phyloP scores from a whole-genome alignment of 2,113 vertebrate genomes.

The Salvelinus namaycush region DNA sequence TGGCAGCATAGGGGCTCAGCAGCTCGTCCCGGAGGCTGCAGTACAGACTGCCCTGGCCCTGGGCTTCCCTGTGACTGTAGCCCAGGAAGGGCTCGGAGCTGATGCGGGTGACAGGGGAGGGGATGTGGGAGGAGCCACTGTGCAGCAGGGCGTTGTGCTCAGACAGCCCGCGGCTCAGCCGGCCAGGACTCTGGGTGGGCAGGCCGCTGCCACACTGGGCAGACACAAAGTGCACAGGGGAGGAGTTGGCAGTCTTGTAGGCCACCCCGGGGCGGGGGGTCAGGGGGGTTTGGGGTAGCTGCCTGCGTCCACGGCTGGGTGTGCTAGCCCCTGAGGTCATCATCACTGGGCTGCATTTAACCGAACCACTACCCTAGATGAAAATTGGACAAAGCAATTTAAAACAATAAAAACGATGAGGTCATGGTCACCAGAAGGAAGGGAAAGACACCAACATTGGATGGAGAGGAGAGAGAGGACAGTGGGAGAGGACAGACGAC shows the following conservation, averaged over 20 bases:
- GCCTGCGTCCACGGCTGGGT: constrained; percentile 87
- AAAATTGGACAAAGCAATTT: constrained; percentile 89
- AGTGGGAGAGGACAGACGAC: constrained; percentile 12
- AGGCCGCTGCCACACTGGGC: constrained; percentile 55
- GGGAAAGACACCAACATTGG: constrained; percentile 53
- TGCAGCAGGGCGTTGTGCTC: constrained; percentile 87
- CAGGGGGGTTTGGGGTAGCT: constrained; percentile 91
- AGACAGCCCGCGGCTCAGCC: constrained; percentile 86
- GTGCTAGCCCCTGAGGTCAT: constrained; percentile 88
- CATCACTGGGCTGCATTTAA: constrained; percentile 85
- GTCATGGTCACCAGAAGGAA: constrained; percentile 12
- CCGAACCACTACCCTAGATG: constrained; percentile 91
- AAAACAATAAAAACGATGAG: constrained; percentile 78
- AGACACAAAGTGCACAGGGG: constrained; percentile 84
- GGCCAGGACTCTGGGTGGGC: constrained; percentile 80
- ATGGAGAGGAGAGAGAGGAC: not conserved
- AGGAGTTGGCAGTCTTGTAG: constrained; percentile 94
- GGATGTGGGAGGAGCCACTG: constrained; percentile 71
- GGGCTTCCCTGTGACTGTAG: constrained; percentile 58
- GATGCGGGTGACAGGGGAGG: constrained; percentile 78
- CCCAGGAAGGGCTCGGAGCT: constrained; percentile 90
- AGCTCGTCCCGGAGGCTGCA: constrained; percentile 78
- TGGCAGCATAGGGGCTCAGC: constrained; percentile 72
- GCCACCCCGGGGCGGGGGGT: constrained; percentile 90
- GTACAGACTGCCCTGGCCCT: constrained; percentile 50